Evolutionary conservation across 2,797 vertebrate genomes (phyloP).

Genomic region (Otolemur crassicaudatus): DNA sequence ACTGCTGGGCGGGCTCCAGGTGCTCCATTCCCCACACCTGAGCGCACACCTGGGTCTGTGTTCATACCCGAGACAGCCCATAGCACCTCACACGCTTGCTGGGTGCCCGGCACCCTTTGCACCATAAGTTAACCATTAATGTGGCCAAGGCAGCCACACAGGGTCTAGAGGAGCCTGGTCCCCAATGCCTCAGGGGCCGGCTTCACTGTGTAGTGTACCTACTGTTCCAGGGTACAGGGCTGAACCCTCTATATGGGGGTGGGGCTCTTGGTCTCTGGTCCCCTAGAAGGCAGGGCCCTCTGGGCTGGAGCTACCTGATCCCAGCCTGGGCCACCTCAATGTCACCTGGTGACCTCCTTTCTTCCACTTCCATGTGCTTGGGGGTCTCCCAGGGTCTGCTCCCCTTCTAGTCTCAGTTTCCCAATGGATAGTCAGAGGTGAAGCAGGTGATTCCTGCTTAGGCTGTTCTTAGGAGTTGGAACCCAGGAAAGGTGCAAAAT

Average conservation of each 20-base stretch:
- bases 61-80: constrained; percentile 48
- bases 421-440: neutral
- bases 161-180: neutral
- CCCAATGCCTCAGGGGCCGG: neutral
- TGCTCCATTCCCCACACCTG: constrained; percentile 4
- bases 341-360: neutral
- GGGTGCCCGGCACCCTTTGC: constrained; percentile 56
- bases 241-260: neutral
- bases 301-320: neutral
- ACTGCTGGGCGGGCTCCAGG: neutral
- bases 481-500: too few relatives aligned
- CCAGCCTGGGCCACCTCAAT: neutral
- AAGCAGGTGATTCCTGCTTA: neutral
- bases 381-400: neutral
- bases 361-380: neutral
- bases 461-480: neutral
- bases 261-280: neutral
- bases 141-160: neutral
- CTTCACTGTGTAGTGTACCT: neutral
- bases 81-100: neutral
- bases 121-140: constrained; percentile 53
- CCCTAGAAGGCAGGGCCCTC: neutral
- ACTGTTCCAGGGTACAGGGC: neutral
- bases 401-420: neutral
- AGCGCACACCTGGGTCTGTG: constrained; percentile 36